These are phyloP conservation scores for Drosophila littoralis DNA, from an alignment of 1,140 invertebrate genomes.

Conservation along the genomic window DNA sequence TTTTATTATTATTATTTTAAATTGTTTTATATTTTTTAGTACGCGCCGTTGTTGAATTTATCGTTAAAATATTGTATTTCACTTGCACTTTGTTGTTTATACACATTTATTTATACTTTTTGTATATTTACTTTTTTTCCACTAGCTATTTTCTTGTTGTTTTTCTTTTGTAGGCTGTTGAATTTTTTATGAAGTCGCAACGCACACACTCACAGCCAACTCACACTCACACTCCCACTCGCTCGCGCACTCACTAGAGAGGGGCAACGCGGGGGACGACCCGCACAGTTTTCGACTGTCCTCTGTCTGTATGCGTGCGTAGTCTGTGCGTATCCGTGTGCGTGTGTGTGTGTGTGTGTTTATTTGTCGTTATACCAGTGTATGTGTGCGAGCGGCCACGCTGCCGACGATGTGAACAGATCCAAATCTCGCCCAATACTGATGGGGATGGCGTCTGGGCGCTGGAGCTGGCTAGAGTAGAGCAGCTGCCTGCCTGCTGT, in stretches of 20 bases:
- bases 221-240: conserved; percentile 11
- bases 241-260: conserved; percentile 11
- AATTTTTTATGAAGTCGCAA: conserved; percentile 72
- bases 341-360: conserved; percentile 36
- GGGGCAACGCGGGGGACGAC: conserved; percentile 18
- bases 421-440: conserved; percentile 71
- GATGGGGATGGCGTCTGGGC: conserved; percentile 40
- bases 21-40: conserved; percentile 17
- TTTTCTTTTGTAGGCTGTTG: conserved; percentile 66
- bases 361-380: conserved; percentile 19
- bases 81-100: conserved; percentile 25
- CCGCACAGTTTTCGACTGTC: conserved; percentile 55
- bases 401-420: conserved; percentile 56
- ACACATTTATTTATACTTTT: conserved; percentile 44
- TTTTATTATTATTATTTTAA: conserved; percentile 19
- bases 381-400: conserved; percentile 33
- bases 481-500: conserved; percentile 6
- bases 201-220: conserved; percentile 22
- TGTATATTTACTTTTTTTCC: conserved; percentile 21
- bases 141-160: conserved; percentile 47
- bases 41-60: conserved; percentile 29
- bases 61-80: conserved; percentile 40
- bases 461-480: conserved; percentile 16
- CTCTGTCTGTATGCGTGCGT: conserved; percentile 30
- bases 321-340: conserved; percentile 9